Evolutionary conservation across 2,888 invertebrate species (phyloP).

Genomic region (Maniola hyperantus): DNA sequence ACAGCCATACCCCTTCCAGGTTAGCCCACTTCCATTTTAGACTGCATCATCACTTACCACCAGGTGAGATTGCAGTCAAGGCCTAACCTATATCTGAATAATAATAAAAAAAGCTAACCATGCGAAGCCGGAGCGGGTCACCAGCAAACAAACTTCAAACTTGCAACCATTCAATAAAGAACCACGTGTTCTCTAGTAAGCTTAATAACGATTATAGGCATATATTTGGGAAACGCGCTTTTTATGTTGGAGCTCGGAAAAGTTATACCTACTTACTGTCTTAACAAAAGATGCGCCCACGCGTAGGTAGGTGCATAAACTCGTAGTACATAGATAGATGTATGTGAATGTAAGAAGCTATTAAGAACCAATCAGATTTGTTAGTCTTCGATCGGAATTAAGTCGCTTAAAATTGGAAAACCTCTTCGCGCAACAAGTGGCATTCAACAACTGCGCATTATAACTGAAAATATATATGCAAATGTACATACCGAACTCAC

Average conservation of each 20-base stretch:
- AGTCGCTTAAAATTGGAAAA: constrained; percentile 9
- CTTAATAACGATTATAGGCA: neutral
- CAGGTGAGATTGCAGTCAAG: no score
- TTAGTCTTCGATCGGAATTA: constrained; percentile 3
- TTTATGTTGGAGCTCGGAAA: neutral
- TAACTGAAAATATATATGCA: constrained; percentile 9
- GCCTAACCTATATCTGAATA: no score
- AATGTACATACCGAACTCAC: constrained; percentile 24
- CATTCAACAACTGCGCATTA: constrained; percentile 4
- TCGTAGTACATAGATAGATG: neutral
- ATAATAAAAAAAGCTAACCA: no score
- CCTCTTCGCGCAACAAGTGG: constrained; percentile 18
- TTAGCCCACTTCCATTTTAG: no score
- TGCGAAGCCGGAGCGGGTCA: no score
- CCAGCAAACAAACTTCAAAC: neutral
- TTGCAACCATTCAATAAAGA: no score
- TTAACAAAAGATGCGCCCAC: neutral
- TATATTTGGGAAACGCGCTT: neutral
- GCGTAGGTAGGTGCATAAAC: neutral
- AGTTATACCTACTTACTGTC: neutral
- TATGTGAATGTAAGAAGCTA: no score
- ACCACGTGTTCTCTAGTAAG: neutral
- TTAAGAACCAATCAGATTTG: no score
- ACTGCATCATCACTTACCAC: no score
- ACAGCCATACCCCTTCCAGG: no score